These are phyloP conservation scores for Gorsachius magnificus DNA, from an alignment of 2,797 vertebrate genomes.

Conservation along the genomic window DNA sequence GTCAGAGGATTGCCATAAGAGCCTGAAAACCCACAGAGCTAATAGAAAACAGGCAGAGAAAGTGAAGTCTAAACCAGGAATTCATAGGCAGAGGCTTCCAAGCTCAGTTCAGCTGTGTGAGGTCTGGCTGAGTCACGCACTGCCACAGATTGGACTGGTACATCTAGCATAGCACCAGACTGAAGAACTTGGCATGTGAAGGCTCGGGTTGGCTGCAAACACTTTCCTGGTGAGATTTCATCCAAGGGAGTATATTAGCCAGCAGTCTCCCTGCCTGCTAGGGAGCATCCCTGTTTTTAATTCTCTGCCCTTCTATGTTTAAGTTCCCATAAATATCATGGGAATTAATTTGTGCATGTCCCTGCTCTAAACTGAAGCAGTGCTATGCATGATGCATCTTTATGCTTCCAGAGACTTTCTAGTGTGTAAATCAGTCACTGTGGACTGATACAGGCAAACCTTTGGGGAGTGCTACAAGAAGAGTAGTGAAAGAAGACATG, in stretches of 20 bases:
- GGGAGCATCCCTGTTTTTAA: slow-evolving; percentile 38
- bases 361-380: slow-evolving; percentile 36
- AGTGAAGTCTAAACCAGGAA: slow-evolving; percentile 83
- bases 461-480: slow-evolving; percentile 26
- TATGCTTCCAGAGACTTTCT: slow-evolving; percentile 62
- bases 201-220: slow-evolving; percentile 26
- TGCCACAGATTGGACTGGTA: slow-evolving; percentile 58
- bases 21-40: slow-evolving; percentile 80
- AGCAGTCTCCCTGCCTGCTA: slow-evolving; percentile 3
- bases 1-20: slow-evolving; percentile 74
- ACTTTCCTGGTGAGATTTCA: slow-evolving; percentile 41
- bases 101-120: slow-evolving; percentile 72
- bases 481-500: background rate
- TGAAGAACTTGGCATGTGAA: slow-evolving; percentile 31
- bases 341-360: slow-evolving; percentile 34
- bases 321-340: slow-evolving; percentile 59
- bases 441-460: slow-evolving; percentile 20
- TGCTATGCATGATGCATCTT: slow-evolving; percentile 65
- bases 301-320: slow-evolving; percentile 6
- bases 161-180: slow-evolving; percentile 51
- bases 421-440: slow-evolving; percentile 71
- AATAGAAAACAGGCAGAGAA: slow-evolving; percentile 89
- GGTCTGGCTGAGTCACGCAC: slow-evolving; percentile 77
- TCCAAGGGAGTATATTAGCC: background rate
- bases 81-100: slow-evolving; percentile 70